Percentiles rank a stretch among this genome's conserved stretches.
phyloP scores from a whole-genome alignment of 2,113 vertebrate genomes.

The Anthoscopus minutus region DNA sequence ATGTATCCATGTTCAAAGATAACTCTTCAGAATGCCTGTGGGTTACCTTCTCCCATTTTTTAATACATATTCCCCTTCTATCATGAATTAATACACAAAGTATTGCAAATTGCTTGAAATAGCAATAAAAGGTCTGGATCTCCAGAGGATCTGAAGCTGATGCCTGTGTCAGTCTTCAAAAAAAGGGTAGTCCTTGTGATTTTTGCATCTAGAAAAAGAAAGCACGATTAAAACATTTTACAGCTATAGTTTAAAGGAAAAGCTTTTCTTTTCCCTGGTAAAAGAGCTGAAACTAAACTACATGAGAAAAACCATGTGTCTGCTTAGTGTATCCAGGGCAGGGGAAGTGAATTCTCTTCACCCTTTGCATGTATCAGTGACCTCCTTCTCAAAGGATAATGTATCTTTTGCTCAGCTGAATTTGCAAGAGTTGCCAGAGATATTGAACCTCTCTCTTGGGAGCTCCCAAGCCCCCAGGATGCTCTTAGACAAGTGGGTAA shows the following conservation, averaged over 20 bases:
- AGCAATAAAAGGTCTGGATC: not conserved
- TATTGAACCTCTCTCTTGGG: not conserved
- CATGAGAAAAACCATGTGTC: fast-evolving
- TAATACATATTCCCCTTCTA: not conserved
- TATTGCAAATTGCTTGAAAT: not conserved
- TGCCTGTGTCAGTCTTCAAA: not conserved
- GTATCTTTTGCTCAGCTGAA: not conserved
- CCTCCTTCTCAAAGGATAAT: not conserved
- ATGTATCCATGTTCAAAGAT: fast-evolving
- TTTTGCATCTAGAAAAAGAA: not conserved
- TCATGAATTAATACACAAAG: not conserved
- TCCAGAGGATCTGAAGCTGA: not conserved
- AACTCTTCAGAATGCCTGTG: not conserved
- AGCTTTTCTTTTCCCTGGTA: not conserved
- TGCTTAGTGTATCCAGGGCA: not conserved
- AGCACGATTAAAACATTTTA: not conserved
- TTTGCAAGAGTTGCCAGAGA: fast-evolving
- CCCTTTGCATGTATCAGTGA: fast-evolving
- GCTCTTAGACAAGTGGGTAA: not conserved
- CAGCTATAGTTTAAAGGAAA: not conserved
- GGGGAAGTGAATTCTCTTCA: not conserved
- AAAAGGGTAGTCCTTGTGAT: not conserved
- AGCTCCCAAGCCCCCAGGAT: not conserved
- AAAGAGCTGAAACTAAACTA: not conserved
- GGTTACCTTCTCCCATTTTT: not conserved